Evolutionary conservation across 1,140 invertebrate species (phyloP), one percentile per base, ranked within the genome.

Genomic region (Ditylenchus dipsaci): DNA sequence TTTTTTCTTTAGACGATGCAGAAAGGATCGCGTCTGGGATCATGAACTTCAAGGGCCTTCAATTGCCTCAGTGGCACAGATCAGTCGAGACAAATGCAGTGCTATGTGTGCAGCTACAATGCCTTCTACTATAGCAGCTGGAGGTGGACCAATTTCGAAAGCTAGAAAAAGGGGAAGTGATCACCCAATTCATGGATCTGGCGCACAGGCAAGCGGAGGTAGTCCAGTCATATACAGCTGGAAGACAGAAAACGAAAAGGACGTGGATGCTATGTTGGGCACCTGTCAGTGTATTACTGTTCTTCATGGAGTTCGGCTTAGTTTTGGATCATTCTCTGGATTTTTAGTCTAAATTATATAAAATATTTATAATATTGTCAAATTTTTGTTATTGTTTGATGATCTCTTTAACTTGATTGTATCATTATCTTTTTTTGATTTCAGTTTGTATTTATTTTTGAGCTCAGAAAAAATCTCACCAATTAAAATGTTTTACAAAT

Each of bases 1-100:
- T 5, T 19, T 29, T 61, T 38, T 38, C 75, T 75, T 30, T 29
- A 77, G 75, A 69, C 38, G 77, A 77, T 45, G 43, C 56, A n/a
- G 75, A 79, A 26, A 67, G 75, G 75, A 77, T 42, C 67, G 77
- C 21, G 76, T 77, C 43, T 77, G 77, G 73, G 75, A 77, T 57
- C 75, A 77, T 58, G 75, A 77, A 64, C 26, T 77, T 21, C 58
- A 53, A n/a, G 75, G 75, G 7, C 57, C 62, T 21, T 53, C 70
- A 17, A 63, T 79, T 8, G 67, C 47, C 11, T 58, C 38, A 1
- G 66, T 56, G 29, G 62, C 38, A 13, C 61, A 62, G n/a, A 43
- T 77, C 17, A 68, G 70, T 49, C 67, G 77, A 7, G 75, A 76
- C 8, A 63, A 69, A 27, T 77, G 75, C 47, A 26, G 27, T 13